A percentile compares a stretch with the other conserved stretches of the same genome.
Conservation (phyloP, 35 echinoderm and acorn worm genomes). For the Apostichopus californicus region DNA sequence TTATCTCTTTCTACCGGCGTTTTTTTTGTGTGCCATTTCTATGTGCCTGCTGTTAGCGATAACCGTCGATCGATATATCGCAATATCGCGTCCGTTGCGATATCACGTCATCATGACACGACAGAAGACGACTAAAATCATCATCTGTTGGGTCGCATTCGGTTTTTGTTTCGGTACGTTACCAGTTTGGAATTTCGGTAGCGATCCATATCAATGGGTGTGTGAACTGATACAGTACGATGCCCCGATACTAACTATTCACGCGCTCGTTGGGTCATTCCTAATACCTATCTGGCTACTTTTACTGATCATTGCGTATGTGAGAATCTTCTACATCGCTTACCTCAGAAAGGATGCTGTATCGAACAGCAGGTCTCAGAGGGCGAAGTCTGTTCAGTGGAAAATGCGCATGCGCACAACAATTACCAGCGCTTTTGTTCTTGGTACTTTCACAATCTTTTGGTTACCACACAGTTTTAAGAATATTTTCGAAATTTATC, state of each 20-base stretch:
- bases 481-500: constrained; percentile 34
- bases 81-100: neutral
- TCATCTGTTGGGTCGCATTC: neutral
- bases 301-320: neutral
- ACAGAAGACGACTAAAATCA: neutral
- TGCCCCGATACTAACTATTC: neutral
- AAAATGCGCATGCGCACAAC: neutral
- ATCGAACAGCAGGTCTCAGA: neutral
- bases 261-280: neutral
- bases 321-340: constrained; percentile 20
- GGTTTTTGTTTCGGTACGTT: neutral
- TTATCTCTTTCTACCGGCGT: neutral
- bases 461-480: constrained; percentile 25
- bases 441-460: neutral
- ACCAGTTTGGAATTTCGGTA: neutral
- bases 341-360: neutral
- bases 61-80: constrained; percentile 12
- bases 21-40: neutral
- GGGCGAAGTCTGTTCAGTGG: neutral
- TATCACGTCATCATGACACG: constrained; percentile 16
- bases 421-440: constrained; percentile 1
- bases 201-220: neutral
- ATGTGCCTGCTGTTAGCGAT: neutral
- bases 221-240: constrained; percentile 18
- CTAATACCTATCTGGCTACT: neutral